Base-by-base conservation (phyloP, 1,140 invertebrate genomes). In the Drosophila erecta region DNA sequence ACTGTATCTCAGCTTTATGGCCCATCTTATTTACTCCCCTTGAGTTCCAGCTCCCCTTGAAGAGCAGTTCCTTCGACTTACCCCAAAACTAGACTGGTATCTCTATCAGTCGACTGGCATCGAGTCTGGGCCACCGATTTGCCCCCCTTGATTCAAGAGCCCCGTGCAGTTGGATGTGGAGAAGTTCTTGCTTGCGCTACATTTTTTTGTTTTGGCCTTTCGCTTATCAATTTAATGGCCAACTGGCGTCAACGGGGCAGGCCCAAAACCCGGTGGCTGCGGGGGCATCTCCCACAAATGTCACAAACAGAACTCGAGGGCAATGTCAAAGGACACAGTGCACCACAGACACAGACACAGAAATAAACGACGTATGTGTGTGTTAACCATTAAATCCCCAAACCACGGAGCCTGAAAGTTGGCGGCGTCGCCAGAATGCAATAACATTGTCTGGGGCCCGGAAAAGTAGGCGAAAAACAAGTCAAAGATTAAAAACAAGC, bases 401-500 rank as follows among this genome's bases (percentile, higher is more conserved):
- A 49, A 22, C 46, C 54, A 24, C 66, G 56, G 47, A 59, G 51
- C 37, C 73, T 41, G 43, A 51, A 46, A 22, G 35, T 64, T 46
- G 57, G 24, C 44, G 58, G 60, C 73, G 81, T 81, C 78, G 81
- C 81, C 81, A 86, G 70, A 87, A 87, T 87, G 83, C 84, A 87
- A 87, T 87, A 87, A 87, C 83, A 89, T 77, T 87, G 83, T 86
- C 83, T 86, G 79, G 64, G 51, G 44, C 27, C 53, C 49, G 51
- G 35, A 50, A 76, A 76, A 61, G 66, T 70, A 57, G 73, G 75
- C 73, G 74, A 79, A 83, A 86, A 86, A 73, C 81, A 79, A 81
- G 75, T 73, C 84, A 86, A 89, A 89, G 84, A 89, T 89, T 89
- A 89, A 89, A 89, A 87, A 87, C 84, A 89, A 87, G 73, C 84